These are phyloP conservation scores for Pimephales promelas DNA, from an alignment of 2,113 vertebrate genomes.

Conservation along the genomic window DNA sequence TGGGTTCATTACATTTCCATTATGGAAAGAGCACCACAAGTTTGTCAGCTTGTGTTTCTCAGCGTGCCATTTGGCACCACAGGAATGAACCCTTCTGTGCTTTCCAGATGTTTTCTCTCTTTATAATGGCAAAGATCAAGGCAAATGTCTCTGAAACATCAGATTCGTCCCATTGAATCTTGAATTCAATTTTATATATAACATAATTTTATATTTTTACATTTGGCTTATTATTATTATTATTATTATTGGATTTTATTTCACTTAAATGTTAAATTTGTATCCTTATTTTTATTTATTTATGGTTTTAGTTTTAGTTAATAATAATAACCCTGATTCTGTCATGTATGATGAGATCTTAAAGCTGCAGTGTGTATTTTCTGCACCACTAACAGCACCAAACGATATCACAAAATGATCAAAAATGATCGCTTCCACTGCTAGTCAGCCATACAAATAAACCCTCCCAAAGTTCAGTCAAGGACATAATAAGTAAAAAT, in stretches of 20 bases:
- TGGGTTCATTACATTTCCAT: not conserved
- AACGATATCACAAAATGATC: not conserved
- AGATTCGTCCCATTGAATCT: not conserved
- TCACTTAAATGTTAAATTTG: too few species aligned
- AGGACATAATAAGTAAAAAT: not conserved
- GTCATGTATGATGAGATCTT: too few species aligned
- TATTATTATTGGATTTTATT: too few species aligned
- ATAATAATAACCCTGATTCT: too few species aligned
- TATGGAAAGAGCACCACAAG: not conserved
- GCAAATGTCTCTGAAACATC: not conserved
- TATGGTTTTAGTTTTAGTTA: too few species aligned
- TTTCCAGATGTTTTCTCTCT: constrained; percentile 36
- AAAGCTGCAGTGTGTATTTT: too few species aligned
- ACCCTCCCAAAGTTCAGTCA: not conserved
- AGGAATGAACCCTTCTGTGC: constrained; percentile 33
- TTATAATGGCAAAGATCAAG: not conserved
- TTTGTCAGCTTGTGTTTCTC: not conserved
- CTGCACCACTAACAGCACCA: not conserved
- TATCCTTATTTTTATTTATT: too few species aligned
- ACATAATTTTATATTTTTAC: too few species aligned
- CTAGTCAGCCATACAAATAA: not conserved
- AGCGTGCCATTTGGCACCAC: constrained; percentile 16
- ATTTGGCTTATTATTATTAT: too few species aligned
- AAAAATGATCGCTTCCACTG: not conserved
- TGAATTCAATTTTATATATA: too few species aligned